These are phyloP conservation scores for Musca vetustissima DNA, from an alignment of 1,140 invertebrate genomes.

Conservation along the genomic window DNA sequence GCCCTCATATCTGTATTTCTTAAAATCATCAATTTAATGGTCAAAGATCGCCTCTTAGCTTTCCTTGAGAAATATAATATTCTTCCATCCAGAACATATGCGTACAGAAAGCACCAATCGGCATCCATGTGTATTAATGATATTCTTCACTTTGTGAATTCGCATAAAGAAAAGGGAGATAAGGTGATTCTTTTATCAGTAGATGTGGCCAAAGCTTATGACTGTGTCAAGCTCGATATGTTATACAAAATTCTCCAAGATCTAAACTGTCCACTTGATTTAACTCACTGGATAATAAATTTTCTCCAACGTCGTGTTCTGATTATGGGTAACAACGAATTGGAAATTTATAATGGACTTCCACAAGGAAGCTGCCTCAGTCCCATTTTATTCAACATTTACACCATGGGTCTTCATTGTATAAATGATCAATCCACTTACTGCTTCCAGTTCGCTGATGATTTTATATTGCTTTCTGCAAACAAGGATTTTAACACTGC, in stretches of 20 bases:
- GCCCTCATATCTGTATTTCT: too few species aligned
- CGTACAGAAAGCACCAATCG: slow-evolving; percentile 2
- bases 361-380: neutral
- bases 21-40: too few species aligned
- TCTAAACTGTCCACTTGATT: neutral
- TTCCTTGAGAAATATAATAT: too few species aligned
- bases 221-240: neutral
- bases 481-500: neutral
- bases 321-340: neutral
- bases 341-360: neutral
- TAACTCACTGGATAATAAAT: too few species aligned
- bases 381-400: neutral
- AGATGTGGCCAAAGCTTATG: slow-evolving; percentile 2
- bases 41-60: too few species aligned
- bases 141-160: neutral
- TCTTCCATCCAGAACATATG: too few species aligned
- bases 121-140: neutral
- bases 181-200: neutral
- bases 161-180: neutral
- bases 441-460: neutral
- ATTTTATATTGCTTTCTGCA: neutral
- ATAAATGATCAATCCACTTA: neutral
- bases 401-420: neutral
- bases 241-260: neutral
- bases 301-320: neutral